These are phyloP conservation scores for Sciurus carolinensis DNA, from an alignment of 2,797 vertebrate genomes.

Conservation along the genomic window DNA sequence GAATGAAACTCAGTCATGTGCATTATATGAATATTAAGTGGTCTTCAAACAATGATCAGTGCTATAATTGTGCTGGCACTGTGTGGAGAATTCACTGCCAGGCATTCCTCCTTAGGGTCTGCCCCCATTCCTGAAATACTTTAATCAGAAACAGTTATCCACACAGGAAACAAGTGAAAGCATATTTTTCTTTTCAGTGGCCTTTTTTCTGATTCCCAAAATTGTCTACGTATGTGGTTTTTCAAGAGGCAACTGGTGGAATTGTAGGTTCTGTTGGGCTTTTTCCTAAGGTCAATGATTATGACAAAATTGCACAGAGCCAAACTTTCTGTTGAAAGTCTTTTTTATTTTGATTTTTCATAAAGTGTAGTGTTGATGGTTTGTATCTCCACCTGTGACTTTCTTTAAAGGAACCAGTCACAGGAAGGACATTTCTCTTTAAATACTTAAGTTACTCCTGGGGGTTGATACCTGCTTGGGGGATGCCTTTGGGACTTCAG, in stretches of 20 bases:
- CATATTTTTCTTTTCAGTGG: constrained; percentile 17
- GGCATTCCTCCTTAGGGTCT: background rate
- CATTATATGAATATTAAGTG: constrained; percentile 16
- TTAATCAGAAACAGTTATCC: constrained; percentile 42
- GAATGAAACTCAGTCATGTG: background rate
- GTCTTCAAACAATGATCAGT: background rate
- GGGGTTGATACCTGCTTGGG: background rate
- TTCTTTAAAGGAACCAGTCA: background rate
- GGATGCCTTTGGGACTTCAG: background rate
- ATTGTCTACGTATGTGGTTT: background rate
- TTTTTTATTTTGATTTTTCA: constrained; percentile 39
- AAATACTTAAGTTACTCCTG: background rate
- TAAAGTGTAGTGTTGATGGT: background rate
- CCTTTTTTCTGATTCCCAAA: background rate
- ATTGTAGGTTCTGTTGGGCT: constrained; percentile 13
- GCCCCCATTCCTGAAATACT: constrained; percentile 54
- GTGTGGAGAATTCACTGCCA: background rate
- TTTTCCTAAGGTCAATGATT: constrained; percentile 4
- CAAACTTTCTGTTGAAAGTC: background rate
- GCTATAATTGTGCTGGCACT: background rate
- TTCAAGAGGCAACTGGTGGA: background rate
- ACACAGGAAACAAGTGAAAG: constrained; percentile 48
- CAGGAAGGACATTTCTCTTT: background rate
- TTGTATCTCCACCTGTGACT: background rate
- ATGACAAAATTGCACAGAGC: constrained; percentile 38